Percentiles rank a stretch among this genome's conserved stretches.
Conservation (phyloP, 2,113 vertebrate species). For the Pogonocichla stellata region DNA sequence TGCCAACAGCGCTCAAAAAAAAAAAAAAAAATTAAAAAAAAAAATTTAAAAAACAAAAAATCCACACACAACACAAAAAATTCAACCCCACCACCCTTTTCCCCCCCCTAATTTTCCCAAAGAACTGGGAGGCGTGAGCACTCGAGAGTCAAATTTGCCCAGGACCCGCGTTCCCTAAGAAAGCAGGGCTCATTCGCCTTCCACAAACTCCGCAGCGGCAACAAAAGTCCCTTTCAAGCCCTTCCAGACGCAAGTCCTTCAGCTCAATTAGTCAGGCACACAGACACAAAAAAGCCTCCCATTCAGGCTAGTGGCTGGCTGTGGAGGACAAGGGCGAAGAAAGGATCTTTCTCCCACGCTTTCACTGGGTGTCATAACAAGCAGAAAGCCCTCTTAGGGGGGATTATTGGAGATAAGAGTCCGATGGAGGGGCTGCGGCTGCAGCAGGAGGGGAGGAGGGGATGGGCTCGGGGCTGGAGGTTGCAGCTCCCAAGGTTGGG, state of each 20-base stretch:
- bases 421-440: constrained; percentile 43
- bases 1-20: neutral
- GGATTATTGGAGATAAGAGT: constrained; percentile 74
- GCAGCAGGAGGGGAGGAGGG: neutral
- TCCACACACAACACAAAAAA: neutral
- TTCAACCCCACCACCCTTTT: neutral
- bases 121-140: neutral
- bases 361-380: constrained; percentile 81
- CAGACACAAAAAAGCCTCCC: constrained; percentile 69
- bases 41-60: too few relatives aligned
- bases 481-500: neutral
- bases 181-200: constrained; percentile 36
- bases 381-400: constrained; percentile 76
- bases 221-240: constrained; percentile 79
- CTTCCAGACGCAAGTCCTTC: constrained; percentile 79
- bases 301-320: constrained; percentile 63
- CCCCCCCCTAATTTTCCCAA: neutral
- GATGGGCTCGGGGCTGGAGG: neutral
- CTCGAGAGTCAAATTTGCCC: constrained; percentile 49
- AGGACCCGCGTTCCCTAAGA: constrained; percentile 32
- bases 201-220: constrained; percentile 48
- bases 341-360: constrained; percentile 72
- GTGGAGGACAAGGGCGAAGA: constrained; percentile 67
- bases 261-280: constrained; percentile 82
- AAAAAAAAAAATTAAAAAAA: neutral